Conservation (phyloP, 1,140 invertebrate species). For the Camponotus pennsylvanicus region DNA sequence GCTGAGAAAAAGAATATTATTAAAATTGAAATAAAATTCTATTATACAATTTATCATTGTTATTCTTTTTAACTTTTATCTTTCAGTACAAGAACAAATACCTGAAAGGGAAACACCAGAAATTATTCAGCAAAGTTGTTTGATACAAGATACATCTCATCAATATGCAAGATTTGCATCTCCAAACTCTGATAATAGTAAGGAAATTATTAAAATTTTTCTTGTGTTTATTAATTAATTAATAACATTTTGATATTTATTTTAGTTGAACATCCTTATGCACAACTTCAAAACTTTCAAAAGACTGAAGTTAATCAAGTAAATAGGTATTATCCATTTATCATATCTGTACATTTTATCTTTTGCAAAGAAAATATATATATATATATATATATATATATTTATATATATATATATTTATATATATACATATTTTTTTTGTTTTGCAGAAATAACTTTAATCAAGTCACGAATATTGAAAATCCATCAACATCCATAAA, state of each 20-base stretch:
- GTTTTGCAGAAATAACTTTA: slow-evolving; percentile 72
- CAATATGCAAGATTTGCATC: slow-evolving; percentile 88
- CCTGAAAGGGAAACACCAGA: slow-evolving; percentile 84
- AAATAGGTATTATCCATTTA: slow-evolving; percentile 73
- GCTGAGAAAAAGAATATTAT: too few species aligned
- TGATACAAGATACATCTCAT: slow-evolving; percentile 88
- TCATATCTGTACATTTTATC: neutral
- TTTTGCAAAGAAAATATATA: neutral
- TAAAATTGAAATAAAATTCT: neutral
- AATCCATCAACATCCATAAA: slow-evolving; percentile 74
- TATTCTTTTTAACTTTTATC: neutral
- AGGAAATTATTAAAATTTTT: neutral
- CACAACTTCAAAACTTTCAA: slow-evolving; percentile 87
- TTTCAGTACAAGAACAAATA: slow-evolving; percentile 78
- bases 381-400: too few species aligned
- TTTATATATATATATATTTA: too few species aligned
- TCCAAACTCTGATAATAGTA: slow-evolving; percentile 80
- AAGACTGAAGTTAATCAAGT: slow-evolving; percentile 80
- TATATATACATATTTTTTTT: neutral
- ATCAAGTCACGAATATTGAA: slow-evolving; percentile 70
- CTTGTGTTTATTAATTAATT: neutral
- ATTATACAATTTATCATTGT: too few species aligned
- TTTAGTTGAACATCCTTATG: slow-evolving; percentile 90
- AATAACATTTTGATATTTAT: slow-evolving; percentile 28
- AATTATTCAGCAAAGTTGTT: slow-evolving; percentile 88